These are phyloP conservation scores for Pelobates fuscus DNA, from an alignment of 2,113 vertebrate genomes.

Conservation along the genomic window DNA sequence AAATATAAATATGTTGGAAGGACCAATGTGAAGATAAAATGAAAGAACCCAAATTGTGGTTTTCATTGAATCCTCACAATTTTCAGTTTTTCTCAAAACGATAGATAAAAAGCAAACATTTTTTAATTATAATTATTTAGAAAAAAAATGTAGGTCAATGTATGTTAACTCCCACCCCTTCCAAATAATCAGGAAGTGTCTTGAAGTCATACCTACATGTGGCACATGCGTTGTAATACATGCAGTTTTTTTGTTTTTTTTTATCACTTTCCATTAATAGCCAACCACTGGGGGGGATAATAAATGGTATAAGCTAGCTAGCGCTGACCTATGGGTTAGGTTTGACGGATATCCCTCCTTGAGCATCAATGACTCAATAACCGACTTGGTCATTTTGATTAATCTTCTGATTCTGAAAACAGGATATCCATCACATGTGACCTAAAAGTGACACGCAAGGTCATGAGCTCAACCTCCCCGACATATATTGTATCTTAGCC, in stretches of 20 bases:
- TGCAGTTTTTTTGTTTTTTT: background rate
- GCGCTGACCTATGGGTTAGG: background rate
- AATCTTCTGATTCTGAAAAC: background rate
- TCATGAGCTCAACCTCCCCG: background rate
- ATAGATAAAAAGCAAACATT: too few relatives aligned
- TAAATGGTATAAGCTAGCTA: background rate
- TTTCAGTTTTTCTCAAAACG: too few relatives aligned
- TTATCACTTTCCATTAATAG: background rate
- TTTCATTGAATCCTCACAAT: too few relatives aligned
- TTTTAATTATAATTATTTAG: too few relatives aligned
- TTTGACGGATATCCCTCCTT: background rate
- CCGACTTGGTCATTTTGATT: constrained; percentile 1
- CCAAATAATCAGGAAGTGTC: too few relatives aligned
- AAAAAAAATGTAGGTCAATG: too few relatives aligned
- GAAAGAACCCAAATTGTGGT: too few relatives aligned
- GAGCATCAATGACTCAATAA: background rate
- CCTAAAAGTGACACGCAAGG: background rate
- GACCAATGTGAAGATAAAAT: too few relatives aligned
- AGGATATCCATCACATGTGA: background rate
- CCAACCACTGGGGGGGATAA: background rate
- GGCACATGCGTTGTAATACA: background rate
- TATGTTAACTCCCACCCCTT: too few relatives aligned
- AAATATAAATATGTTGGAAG: too few relatives aligned
- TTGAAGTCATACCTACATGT: too few relatives aligned
- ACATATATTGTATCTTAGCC: background rate